A percentile compares a stretch with the other conserved stretches of the same genome.
phyloP scores from a whole-genome alignment of 1,140 invertebrate species.

The Agraylea sexmaculata region DNA sequence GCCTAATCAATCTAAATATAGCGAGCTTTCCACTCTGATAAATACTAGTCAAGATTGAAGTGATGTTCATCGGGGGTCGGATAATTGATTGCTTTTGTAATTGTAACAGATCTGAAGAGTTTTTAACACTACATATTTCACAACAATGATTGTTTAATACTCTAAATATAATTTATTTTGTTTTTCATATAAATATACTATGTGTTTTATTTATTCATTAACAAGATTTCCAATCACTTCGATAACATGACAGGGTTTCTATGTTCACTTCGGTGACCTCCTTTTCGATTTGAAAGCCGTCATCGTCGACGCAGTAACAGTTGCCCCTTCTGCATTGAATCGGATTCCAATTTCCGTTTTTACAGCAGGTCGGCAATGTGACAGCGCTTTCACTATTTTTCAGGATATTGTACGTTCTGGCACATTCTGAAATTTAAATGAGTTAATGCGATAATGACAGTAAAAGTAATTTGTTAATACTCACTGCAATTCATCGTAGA shows the following conservation, averaged over 20 bases:
- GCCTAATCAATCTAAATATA: no score
- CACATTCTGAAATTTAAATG: slow-evolving; percentile 41
- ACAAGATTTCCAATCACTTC: slow-evolving; percentile 25
- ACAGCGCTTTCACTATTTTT: slow-evolving; percentile 17
- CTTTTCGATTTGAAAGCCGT: slow-evolving; percentile 40
- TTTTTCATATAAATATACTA: neutral
- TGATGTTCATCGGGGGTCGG: no score
- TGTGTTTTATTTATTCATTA: slow-evolving; percentile 12
- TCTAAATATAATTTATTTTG: neutral
- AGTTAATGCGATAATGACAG: slow-evolving; percentile 1
- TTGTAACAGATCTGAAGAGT: no score
- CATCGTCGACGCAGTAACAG: slow-evolving; percentile 46
- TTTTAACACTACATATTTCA: no score
- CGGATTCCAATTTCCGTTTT: slow-evolving; percentile 45
- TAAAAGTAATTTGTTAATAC: slow-evolving; percentile 21
- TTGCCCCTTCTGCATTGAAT: slow-evolving; percentile 44
- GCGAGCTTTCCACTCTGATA: no score
- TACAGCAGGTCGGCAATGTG: slow-evolving; percentile 42
- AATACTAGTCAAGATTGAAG: no score
- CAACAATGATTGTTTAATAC: neutral
- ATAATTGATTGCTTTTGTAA: no score
- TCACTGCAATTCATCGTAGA: slow-evolving; percentile 46
- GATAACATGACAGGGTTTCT: slow-evolving; percentile 28
- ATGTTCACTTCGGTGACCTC: slow-evolving; percentile 26
- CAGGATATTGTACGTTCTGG: slow-evolving; percentile 37